phyloP scores from a whole-genome alignment of 2,888 invertebrate species.

The Schizaphis graminum region DNA sequence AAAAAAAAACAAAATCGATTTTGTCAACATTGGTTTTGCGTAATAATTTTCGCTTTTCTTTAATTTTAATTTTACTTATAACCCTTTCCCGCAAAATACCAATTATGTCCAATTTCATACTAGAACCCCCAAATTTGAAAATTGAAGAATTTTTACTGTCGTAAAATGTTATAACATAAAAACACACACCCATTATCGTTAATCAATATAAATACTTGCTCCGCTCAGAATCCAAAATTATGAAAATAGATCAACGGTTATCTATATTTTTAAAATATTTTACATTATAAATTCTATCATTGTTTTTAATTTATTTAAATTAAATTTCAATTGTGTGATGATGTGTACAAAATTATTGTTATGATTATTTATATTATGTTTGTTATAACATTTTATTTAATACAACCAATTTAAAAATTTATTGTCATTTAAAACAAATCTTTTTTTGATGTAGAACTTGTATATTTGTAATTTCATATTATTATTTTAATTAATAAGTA shows the following conservation, averaged over 20 bases:
- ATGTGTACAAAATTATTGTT: neutral
- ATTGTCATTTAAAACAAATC: neutral
- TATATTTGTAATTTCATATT: neutral
- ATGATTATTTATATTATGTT: neutral
- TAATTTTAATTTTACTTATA: neutral
- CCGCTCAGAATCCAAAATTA: neutral
- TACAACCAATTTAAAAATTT: neutral
- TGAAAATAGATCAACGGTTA: neutral
- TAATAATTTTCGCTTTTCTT: neutral
- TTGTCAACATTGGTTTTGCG: neutral
- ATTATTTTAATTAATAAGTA: neutral
- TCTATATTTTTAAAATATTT: no score
- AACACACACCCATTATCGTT: neutral
- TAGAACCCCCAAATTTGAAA: neutral
- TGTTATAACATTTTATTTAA: neutral
- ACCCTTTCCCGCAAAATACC: neutral
- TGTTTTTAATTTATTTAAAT: neutral
- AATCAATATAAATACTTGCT: neutral
- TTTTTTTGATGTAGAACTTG: neutral
- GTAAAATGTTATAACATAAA: neutral
- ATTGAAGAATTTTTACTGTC: neutral
- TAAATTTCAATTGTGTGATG: neutral
- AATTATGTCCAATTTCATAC: neutral
- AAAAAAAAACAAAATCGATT: no score
- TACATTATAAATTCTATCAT: neutral